Percentiles rank a stretch among this genome's conserved stretches.
Evolutionary conservation across 2,888 invertebrate genomes (phyloP).

Genomic region (Poecilus cupreus): DNA sequence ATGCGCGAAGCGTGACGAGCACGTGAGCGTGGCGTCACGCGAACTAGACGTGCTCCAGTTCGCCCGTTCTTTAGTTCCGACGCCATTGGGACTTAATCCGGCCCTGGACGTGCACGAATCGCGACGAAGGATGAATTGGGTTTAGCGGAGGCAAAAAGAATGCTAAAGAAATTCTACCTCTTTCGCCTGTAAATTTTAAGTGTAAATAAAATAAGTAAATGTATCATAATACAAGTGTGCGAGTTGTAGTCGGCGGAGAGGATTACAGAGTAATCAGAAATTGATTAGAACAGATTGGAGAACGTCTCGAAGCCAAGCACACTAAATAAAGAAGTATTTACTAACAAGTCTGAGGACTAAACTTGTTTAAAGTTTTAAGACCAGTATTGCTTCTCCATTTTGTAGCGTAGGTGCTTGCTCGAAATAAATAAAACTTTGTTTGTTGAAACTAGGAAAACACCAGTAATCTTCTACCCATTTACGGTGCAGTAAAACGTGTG

Average conservation of each 20-base stretch:
- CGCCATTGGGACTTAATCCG: constrained; percentile 24
- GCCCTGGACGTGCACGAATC: constrained; percentile 26
- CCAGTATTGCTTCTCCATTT: constrained; percentile 17
- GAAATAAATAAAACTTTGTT: constrained; percentile 48
- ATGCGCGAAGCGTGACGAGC: constrained; percentile 26
- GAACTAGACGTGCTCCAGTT: constrained; percentile 28
- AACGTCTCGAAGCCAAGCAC: neutral
- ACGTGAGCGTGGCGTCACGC: constrained; percentile 38
- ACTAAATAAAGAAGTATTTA: constrained; percentile 43
- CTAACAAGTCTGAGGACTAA: constrained; percentile 34
- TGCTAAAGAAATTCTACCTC: too few species aligned
- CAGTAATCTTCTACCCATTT: constrained; percentile 39
- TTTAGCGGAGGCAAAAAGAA: neutral
- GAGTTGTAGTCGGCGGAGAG: neutral
- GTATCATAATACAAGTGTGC: neutral
- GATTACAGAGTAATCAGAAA: constrained; percentile 38
- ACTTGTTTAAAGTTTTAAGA: constrained; percentile 41
- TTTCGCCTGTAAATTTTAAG: too few species aligned
- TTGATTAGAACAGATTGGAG: constrained; percentile 26
- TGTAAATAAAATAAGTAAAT: too few species aligned
- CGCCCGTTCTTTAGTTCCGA: constrained; percentile 15
- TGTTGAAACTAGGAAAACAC: constrained; percentile 14
- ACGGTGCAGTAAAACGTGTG: constrained; percentile 35
- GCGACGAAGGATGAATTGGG: neutral
- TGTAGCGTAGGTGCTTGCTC: neutral